Conservation (phyloP, 2,797 vertebrate genomes). For the Eulemur albifrons region DNA sequence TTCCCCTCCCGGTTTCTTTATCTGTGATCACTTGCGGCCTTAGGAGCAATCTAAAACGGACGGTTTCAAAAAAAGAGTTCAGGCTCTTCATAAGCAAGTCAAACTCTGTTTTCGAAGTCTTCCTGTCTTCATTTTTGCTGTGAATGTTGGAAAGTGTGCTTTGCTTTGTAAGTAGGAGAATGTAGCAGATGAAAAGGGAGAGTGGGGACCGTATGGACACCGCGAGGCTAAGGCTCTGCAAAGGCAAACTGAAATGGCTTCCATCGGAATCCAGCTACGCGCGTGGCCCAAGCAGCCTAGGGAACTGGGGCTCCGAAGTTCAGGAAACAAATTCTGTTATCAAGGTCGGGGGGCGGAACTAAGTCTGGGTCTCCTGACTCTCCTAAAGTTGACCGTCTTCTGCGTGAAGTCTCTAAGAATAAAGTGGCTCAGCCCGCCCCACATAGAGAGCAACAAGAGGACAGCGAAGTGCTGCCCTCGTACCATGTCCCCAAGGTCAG, state of each 20-base stretch:
- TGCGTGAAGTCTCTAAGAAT: neutral
- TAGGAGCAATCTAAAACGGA: neutral
- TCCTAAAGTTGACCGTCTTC: neutral
- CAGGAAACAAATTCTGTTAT: neutral
- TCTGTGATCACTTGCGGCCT: neutral
- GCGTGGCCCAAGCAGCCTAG: neutral
- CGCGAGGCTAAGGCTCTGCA: neutral
- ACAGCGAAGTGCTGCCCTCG: neutral
- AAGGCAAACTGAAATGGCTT: neutral
- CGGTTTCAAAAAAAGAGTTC: constrained; percentile 5
- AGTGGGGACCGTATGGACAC: accelerated
- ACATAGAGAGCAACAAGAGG: neutral
- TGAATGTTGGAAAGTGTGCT: neutral
- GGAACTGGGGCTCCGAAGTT: neutral
- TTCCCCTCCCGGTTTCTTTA: neutral
- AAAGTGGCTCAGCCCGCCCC: no score
- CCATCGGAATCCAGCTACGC: neutral
- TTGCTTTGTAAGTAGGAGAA: neutral
- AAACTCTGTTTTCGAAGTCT: neutral
- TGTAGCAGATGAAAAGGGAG: accelerated
- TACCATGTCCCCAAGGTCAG: accelerated
- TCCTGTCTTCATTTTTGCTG: constrained; percentile 33
- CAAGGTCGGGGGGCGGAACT: neutral
- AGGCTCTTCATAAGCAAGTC: constrained; percentile 24
- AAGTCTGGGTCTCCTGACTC: neutral